Conservation (phyloP, 2,888 invertebrate genomes). For the Molanna angustata region DNA sequence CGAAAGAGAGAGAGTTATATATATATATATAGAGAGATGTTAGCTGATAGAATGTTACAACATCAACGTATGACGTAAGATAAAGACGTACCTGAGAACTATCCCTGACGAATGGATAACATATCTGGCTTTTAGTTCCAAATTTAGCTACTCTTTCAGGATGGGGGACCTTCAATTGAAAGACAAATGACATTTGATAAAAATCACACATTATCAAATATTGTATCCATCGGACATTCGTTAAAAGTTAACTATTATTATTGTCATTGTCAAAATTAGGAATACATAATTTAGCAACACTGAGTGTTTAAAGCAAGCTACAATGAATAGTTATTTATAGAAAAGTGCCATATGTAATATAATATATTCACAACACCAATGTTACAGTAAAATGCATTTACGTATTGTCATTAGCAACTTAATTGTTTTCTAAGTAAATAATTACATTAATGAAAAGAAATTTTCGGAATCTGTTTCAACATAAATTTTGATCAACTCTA, state of each 20-base stretch:
- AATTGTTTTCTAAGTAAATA: no score
- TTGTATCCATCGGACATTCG: constrained; percentile 9
- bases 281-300: constrained; percentile 25
- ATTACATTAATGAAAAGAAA: constrained; percentile 20
- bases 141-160: constrained; percentile 60
- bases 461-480: no score
- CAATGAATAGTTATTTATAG: constrained; percentile 8
- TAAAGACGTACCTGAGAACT: constrained; percentile 61
- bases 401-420: no score
- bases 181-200: constrained; percentile 53
- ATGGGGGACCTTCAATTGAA: constrained; percentile 61
- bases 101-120: constrained; percentile 66
- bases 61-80: constrained; percentile 41
- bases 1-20: constrained; percentile 1
- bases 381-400: no score
- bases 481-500: no score
- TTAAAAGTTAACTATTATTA: no score
- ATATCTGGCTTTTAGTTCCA: constrained; percentile 58
- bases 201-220: constrained; percentile 22
- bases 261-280: no score
- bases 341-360: constrained; percentile 5
- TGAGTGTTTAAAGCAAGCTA: constrained; percentile 31
- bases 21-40: constrained; percentile 36
- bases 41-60: constrained; percentile 18
- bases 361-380: constrained; percentile 31